Evolutionary conservation across 1,140 invertebrate species (phyloP).

Genomic region (Eupeodes corollae): DNA sequence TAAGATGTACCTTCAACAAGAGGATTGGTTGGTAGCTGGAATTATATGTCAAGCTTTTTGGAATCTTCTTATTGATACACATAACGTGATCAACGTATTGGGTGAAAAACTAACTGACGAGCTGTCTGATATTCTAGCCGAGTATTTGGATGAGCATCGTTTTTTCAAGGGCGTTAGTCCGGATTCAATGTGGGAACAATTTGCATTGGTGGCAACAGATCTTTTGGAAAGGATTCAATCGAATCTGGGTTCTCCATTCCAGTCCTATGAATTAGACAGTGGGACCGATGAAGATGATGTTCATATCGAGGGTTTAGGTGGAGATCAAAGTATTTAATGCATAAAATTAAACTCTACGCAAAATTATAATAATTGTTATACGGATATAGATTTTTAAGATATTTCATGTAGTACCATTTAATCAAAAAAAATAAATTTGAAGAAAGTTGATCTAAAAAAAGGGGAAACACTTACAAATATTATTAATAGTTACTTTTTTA

Average conservation of each 20-base stretch:
- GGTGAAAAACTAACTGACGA: slow-evolving; percentile 43
- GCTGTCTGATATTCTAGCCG: slow-evolving; percentile 43
- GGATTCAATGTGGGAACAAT: slow-evolving; percentile 48
- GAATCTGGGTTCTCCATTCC: slow-evolving; percentile 14
- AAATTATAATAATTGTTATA: too few species aligned
- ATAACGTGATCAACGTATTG: slow-evolving; percentile 39
- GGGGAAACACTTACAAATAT: too few species aligned
- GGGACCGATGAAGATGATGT: too few species aligned
- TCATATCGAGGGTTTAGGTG: too few species aligned
- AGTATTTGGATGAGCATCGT: slow-evolving; percentile 45
- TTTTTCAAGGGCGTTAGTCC: slow-evolving; percentile 23
- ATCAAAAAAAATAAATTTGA: too few species aligned
- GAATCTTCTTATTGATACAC: slow-evolving; percentile 55
- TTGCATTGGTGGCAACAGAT: slow-evolving; percentile 50
- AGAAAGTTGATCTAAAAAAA: too few species aligned
- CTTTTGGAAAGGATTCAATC: slow-evolving; percentile 42
- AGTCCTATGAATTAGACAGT: too few species aligned
- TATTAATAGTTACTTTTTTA: too few species aligned
- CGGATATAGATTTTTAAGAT: too few species aligned
- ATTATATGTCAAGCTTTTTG: slow-evolving; percentile 43
- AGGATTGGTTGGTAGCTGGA: slow-evolving; percentile 34
- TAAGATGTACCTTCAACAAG: slow-evolving; percentile 23
- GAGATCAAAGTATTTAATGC: too few species aligned
- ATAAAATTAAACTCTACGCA: too few species aligned
- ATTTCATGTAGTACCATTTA: too few species aligned